Percentiles rank a stretch among this genome's conserved stretches.
Evolutionary conservation across 2,113 vertebrate species (phyloP).

Genomic region (Bucco capensis): DNA sequence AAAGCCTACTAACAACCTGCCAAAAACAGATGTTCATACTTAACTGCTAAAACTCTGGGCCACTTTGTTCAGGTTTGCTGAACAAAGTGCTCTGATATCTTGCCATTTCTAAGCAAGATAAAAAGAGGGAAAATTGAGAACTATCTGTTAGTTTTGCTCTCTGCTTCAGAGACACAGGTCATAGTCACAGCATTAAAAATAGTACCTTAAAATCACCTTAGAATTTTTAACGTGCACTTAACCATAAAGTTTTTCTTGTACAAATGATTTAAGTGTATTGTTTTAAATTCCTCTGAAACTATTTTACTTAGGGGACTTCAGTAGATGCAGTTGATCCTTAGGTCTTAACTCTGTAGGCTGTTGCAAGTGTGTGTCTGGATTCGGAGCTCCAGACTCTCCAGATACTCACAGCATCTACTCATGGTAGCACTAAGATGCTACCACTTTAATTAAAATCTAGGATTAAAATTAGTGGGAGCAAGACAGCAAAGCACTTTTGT

Average conservation of each 20-base stretch:
- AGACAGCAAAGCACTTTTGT: slow-evolving; percentile 7
- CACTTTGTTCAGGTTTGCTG: slow-evolving; percentile 45
- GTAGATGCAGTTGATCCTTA: neutral
- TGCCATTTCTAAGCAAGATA: slow-evolving; percentile 33
- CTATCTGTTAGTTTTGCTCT: neutral
- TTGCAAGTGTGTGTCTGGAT: neutral
- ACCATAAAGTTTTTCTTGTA: neutral
- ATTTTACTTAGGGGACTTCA: neutral
- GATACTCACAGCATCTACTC: neutral
- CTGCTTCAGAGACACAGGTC: neutral
- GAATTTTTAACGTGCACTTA: neutral
- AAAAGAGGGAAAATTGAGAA: neutral
- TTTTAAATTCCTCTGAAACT: neutral
- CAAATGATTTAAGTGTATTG: neutral
- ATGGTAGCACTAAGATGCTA: neutral
- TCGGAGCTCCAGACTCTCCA: neutral
- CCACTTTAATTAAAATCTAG: neutral
- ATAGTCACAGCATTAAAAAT: neutral
- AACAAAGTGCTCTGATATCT: slow-evolving; percentile 41
- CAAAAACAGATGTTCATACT: slow-evolving; percentile 35
- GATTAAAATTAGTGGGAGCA: slow-evolving; percentile 10
- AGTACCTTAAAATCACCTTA: neutral
- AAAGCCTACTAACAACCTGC: neutral
- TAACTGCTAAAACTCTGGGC: neutral
- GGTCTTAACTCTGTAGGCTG: neutral